Evolutionary conservation across 2,888 invertebrate genomes (phyloP), one percentile per base, ranked within the genome.

Genomic region (Ochropacha duplaris): DNA sequence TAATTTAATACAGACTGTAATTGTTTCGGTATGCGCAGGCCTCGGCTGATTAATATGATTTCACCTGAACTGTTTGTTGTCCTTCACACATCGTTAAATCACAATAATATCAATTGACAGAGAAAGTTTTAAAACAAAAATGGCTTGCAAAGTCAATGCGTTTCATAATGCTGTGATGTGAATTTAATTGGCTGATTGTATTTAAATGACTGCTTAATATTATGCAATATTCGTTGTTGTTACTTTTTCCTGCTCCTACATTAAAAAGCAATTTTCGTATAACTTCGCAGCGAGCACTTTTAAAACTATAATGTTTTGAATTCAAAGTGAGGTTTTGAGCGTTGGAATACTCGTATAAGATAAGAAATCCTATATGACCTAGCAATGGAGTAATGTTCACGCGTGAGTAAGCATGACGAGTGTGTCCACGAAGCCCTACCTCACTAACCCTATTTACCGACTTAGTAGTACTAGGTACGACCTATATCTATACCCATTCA

Each of bases 361-460:
- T 44, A 19, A 9, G 39, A 19, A 44, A 44, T 19, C n/a, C n/a
- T 19, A 44, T 57, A 44, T 57, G 68, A 72, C 72, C 65, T 66
- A 59, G 62, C 57, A 64, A 68, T 63, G 65, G 62, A 57, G 68
- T 68, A 69, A 65, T 59, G 66, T 76, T 74, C 68, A 79, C 76
- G 78, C 79, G 75, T 83, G 80, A 84, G 78, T 84, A 78, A 73
- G 72, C 76, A 78, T 70, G 69, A 67, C 65, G 65, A 65, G 39
- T 5, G 39, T 16, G 65, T 66, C 68, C 71, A 72, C 59, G 89
- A 90, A 90, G 89, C 89, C 89, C 67, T 87, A 88, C 76, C 69
- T 74, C 66, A 72, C 75, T 89, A 89, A 90, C 84, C 87, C 85
- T 88, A 86, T 90, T 88, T 88, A 76, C 79, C 71, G 78, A 76